Evolutionary conservation across 2,888 invertebrate genomes (phyloP), one percentile per base, ranked within the genome.

Genomic region (Polyommatus iphigenia): DNA sequence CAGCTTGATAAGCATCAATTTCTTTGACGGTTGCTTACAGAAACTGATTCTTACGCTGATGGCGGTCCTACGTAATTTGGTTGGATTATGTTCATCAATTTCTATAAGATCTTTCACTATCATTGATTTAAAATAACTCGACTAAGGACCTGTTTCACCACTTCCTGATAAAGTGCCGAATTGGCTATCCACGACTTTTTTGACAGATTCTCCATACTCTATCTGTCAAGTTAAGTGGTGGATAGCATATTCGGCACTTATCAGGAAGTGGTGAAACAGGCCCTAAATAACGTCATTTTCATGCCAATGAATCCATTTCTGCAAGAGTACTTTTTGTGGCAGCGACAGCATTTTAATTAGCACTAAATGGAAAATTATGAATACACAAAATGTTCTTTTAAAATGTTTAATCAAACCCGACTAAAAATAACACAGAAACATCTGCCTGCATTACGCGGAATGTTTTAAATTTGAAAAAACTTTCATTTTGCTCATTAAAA

Each of bases 401-500:
- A 59, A 59, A 59, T 67, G 29, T 67, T 67, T 67, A 67, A 67
- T 67, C 67, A 67, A 32, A 67, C 29, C 6, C 29, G 29, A 67
- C 29, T 67, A 67, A 67, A 67, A 67, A 32, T 67, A 72, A 72
- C 71, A 71, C 41, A 36, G 71, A 71, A 71, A 41, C 41, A 13
- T 72, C 36, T 72, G 41, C 41, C 41, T 72, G n/a, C 36, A 36
- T 72, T 72, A 41, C 20, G 46, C 46, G 67, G 32, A 20, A 72
- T 72, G 72, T 72, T 72, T 72, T 67, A 67, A 29, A 71, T 36
- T 71, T 71, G 18, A 72, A 72, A 72, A 72, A 72, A 41, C 36
- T 72, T 41, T 72, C 72, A 72, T 72, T 72, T 41, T n/a, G 10
- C 72, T 72, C 72, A 72, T 72, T 72, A 72, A 72, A 72, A 72